Base-by-base conservation (phyloP, 1,140 invertebrate genomes). In the Tachypleus tridentatus region DNA sequence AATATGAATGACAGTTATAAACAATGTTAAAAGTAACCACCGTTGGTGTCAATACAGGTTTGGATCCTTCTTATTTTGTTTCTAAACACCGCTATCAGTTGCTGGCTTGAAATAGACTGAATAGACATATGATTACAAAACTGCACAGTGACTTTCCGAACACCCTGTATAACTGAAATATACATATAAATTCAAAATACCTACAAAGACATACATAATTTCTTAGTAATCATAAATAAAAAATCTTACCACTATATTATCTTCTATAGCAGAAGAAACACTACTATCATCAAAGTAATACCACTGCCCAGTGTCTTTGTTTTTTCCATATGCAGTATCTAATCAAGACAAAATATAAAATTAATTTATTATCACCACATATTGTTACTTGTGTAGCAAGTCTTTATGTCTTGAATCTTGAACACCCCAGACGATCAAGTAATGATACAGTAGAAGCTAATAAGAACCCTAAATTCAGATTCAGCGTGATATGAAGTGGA, bases 221-320 rank as follows among this genome's bases (percentile, higher is more conserved):
- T n/a, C 56, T 8, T 58, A 4, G 3, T 48, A 7, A 58, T 54
- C 4, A 53, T 5, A 11, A 57, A 4, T 6, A 49, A 50, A 48
- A 4, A 61, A 51, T 73, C 73, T 74, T 67, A 74, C 73, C 54
- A 76, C 70, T 60, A 76, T 71, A 58, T 64, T 60, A 29, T 73
- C 71, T 66, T 77, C 72, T 11, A 48, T 56, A 5, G 68, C 63
- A 8, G 56, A 47, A 10, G 67, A 67, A 4, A 82, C 82, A 68
- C 72, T 76, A 10, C 78, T 80, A 70, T 85, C 83, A 74, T 85
- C 82, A 76, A 83, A 85, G 63, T 80, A 77, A 72, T 81, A 80
- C 83, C 82, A 85, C n/a, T 74, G 68, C 10, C 73, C 65, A 64
- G 76, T 74, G 51, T 74, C 71, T 57, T 76, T 74, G 72, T 83